Evolutionary conservation across 2,888 invertebrate genomes (phyloP).

Genomic region (Euphydryas editha): DNA sequence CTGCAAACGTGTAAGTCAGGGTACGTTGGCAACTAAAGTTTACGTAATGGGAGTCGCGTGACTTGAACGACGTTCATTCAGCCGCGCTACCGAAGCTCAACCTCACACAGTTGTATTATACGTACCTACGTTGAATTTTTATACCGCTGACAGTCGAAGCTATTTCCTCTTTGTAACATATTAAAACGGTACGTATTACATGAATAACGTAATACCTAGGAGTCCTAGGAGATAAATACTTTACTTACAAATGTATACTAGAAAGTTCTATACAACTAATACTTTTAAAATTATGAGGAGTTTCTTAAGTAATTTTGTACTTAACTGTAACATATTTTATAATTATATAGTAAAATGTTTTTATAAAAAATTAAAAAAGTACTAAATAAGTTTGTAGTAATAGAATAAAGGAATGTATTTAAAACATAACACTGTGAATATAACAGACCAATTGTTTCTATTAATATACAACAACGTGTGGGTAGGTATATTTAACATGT

Average conservation of each 20-base stretch:
- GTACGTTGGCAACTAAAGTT: slow-evolving; percentile 63
- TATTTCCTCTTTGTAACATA: not conserved
- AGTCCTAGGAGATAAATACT: no score
- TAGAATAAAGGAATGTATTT: not conserved
- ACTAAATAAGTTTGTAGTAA: not conserved
- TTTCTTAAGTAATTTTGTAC: not conserved
- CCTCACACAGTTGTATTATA: slow-evolving; percentile 39
- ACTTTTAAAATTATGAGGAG: no score
- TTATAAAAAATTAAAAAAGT: not conserved
- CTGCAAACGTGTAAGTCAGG: slow-evolving; percentile 71
- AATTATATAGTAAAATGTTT: not conserved
- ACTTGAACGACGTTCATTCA: slow-evolving; percentile 70
- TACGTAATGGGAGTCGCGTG: slow-evolving; percentile 75
- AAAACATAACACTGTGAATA: not conserved
- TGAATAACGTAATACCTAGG: not conserved
- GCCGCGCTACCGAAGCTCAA: slow-evolving; percentile 50
- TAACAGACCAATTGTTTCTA: not conserved
- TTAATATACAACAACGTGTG: not conserved
- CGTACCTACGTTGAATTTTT: slow-evolving; percentile 23
- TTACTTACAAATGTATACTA: no score
- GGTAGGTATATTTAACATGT: not conserved
- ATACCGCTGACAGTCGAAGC: slow-evolving; percentile 4
- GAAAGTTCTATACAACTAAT: no score
- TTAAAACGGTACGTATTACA: not conserved
- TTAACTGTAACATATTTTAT: not conserved